A percentile compares a stretch with the other conserved stretches of the same genome.
Conservation (phyloP, 2,113 vertebrate species). For the Nestor notabilis region DNA sequence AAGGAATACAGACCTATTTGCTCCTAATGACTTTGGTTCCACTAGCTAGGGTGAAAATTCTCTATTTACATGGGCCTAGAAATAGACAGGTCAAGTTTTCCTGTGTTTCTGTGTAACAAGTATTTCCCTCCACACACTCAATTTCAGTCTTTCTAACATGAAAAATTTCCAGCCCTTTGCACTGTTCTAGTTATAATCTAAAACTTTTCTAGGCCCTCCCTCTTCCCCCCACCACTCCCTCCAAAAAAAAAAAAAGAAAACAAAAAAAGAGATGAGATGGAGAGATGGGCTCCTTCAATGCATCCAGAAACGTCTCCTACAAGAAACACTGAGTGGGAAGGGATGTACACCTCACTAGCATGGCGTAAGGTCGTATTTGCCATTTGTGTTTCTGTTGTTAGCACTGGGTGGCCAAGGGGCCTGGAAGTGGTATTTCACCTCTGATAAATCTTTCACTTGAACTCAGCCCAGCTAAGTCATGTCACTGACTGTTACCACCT, state of each 20-base stretch:
- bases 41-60: not conserved
- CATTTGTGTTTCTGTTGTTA: not conserved
- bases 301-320: not conserved
- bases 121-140: not conserved
- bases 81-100: not conserved
- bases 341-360: not conserved
- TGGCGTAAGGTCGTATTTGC: not conserved
- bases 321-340: not conserved
- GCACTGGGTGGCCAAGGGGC: not conserved
- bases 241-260: too few relatives aligned
- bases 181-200: not conserved
- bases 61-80: not conserved
- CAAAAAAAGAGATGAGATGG: not conserved
- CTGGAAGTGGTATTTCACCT: not conserved
- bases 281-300: not conserved
- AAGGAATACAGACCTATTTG: not conserved
- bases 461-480: not conserved
- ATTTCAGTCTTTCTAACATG: not conserved
- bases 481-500: not conserved
- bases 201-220: not conserved
- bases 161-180: not conserved
- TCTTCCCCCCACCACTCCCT: rapidly evolving
- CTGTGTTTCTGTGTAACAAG: not conserved
- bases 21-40: not conserved
- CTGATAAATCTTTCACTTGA: conserved; percentile 36